Percentiles rank a stretch among this genome's conserved stretches.
These are phyloP conservation scores for Henricia sp. DNA, from an alignment of 53 echinoderm and acorn worm genomes.

Conservation along the genomic window DNA sequence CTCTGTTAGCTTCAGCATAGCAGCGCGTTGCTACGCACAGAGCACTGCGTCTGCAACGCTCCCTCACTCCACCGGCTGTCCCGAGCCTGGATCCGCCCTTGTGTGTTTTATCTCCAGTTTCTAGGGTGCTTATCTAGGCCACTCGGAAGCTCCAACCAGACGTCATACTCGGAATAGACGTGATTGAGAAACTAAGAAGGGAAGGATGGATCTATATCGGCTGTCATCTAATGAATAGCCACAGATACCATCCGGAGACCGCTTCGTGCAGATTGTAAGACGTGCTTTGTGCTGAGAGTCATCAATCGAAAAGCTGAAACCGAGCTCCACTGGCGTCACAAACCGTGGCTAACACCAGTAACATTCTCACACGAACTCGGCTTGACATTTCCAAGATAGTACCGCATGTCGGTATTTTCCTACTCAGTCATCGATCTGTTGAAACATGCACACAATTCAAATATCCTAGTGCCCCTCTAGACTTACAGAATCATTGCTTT, in stretches of 20 bases:
- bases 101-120: constrained; percentile 26
- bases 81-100: neutral
- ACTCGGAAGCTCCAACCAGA: constrained; percentile 18
- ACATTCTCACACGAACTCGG: constrained; percentile 4
- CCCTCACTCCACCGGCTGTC: neutral
- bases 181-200: neutral
- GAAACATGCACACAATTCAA: constrained; percentile 19
- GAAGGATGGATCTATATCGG: neutral
- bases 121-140: constrained; percentile 1
- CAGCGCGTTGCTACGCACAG: neutral
- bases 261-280: no score
- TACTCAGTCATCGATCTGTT: neutral
- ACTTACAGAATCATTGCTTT: neutral
- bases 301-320: no score
- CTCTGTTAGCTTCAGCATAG: neutral
- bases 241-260: no score
- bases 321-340: neutral
- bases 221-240: neutral
- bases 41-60: neutral
- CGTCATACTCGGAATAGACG: constrained; percentile 24
- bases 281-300: no score
- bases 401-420: constrained; percentile 11
- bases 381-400: neutral
- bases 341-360: neutral
- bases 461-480: neutral